Evolutionary conservation across 2,888 invertebrate genomes (phyloP).

Genomic region (Drosophila emarginata): DNA sequence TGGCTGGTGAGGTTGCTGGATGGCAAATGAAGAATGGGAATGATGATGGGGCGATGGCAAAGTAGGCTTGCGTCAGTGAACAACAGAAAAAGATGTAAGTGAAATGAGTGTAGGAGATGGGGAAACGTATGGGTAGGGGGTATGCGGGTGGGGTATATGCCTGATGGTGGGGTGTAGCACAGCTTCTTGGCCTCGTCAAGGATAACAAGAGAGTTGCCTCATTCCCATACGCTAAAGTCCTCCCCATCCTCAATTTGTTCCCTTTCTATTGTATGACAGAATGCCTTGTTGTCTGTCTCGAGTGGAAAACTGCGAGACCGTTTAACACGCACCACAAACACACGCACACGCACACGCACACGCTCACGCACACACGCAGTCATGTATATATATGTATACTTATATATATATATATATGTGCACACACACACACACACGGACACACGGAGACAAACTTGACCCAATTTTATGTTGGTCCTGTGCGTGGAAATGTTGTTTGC

Average conservation of each 20-base stretch:
- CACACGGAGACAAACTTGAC: constrained; percentile 58
- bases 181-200: constrained; percentile 57
- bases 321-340: constrained; percentile 54
- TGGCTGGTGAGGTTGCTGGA: background rate
- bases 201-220: constrained; percentile 54
- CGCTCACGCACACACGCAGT: constrained; percentile 5
- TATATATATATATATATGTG: background rate
- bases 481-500: constrained; percentile 56
- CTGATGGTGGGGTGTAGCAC: constrained; percentile 6
- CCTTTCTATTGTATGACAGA: constrained; percentile 10
- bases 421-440: constrained; percentile 12
- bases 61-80: constrained; percentile 35
- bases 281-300: constrained; percentile 67
- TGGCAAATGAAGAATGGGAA: background rate
- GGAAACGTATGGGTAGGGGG: background rate
- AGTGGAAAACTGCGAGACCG: constrained; percentile 68
- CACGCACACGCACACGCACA: constrained; percentile 27
- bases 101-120: background rate
- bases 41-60: constrained; percentile 5
- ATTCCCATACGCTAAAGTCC: constrained; percentile 1
- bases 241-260: constrained; percentile 1
- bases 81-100: constrained; percentile 1
- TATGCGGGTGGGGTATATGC: background rate
- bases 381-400: too few relatives aligned
- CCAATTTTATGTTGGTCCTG: constrained; percentile 51